phyloP scores from a whole-genome alignment of 2,113 vertebrate species.

The Chunga burmeisteri region DNA sequence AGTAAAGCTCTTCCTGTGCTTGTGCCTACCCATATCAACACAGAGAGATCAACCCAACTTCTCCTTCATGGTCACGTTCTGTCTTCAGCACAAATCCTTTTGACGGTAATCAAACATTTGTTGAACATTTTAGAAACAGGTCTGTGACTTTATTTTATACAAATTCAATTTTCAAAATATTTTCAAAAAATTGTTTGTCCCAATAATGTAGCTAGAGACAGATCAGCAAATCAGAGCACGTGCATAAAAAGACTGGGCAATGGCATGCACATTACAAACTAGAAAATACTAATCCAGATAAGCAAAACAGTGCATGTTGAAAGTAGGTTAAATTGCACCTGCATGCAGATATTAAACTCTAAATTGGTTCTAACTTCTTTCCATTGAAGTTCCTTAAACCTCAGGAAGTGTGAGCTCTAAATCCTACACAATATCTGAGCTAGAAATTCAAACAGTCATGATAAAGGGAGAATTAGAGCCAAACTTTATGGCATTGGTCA shows the following conservation, averaged over 20 bases:
- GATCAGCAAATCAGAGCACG: not conserved
- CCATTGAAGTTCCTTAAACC: not conserved
- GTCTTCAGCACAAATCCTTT: not conserved
- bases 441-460: fast-evolving
- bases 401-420: not conserved
- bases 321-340: not conserved
- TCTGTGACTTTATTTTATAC: not conserved
- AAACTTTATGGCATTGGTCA: not conserved
- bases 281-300: not conserved
- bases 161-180: not conserved
- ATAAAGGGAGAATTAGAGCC: not conserved
- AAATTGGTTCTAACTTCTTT: not conserved
- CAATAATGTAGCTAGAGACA: not conserved
- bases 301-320: not conserved
- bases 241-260: not conserved
- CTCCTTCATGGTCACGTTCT: not conserved
- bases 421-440: not conserved
- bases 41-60: not conserved
- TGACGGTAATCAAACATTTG: not conserved
- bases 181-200: not conserved
- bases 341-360: not conserved
- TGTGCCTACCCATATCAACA: not conserved
- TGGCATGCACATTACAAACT: not conserved
- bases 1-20: not conserved
- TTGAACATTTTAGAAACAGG: not conserved